Base-by-base conservation (phyloP, 1,140 invertebrate species). In the Dreissena polymorpha region DNA sequence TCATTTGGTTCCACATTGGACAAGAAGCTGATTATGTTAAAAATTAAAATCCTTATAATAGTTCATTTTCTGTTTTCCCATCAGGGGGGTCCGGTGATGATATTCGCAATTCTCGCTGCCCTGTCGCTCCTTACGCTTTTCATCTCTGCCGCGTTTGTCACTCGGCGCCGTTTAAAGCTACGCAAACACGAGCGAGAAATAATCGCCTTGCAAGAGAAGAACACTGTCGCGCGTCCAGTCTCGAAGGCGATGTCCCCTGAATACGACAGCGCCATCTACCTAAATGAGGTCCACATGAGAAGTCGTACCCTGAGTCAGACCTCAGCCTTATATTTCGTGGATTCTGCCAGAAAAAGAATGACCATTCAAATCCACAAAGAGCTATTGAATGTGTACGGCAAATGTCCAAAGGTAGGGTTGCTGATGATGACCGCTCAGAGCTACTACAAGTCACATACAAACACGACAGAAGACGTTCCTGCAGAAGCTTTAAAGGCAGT, bases 391-490 rank as follows among this genome's bases (percentile, higher is more conserved):
- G 50, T 83, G 14, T 83, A 74, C 39, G 80, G 80, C 10, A 14
- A 75, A 18, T 18, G 18, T 23, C 80, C 63, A 16, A 23, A 18
- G 39, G n/a, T 75, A 18, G 64, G 27, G 2, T 72, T 73, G 49
- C 23, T 83, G 13, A 10, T 83, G 16, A 57, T 60, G 55, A 75
- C 67, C n/a, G 80, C 72, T 10, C 80, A 83, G 51, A 27, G 73
- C n/a, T 74, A 75, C 21, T 75, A 72, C 50, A 81, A 72, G n/a
- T 10, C n/a, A 1, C 29, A 64, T 49, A 74, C 80, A 29, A 67
- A 68, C 14, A 39, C 71, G 23, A 21, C 21, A 8, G 29, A 10
- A 21, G 72, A 55, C 21, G 63, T 83, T 3, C 72, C 80, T 5
- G 49, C 53, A 8, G 80, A 74, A 49, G 64, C 57, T 51, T 53